Conservation (phyloP, 2,888 invertebrate species). For the Eristalis arbustorum region DNA sequence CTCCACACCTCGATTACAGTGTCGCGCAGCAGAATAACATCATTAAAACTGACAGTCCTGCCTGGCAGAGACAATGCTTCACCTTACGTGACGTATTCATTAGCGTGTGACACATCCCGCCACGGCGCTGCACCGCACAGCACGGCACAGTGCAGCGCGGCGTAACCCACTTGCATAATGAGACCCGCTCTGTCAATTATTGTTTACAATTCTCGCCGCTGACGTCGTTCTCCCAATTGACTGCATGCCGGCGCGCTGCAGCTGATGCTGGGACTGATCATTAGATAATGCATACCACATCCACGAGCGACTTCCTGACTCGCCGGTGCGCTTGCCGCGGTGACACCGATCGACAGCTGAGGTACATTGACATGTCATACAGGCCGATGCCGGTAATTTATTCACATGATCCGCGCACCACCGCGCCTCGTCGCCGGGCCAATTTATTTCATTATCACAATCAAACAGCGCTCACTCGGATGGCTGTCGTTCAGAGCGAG, state of each 20-base stretch:
- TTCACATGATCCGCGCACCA: conserved; percentile 28
- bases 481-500: conserved; percentile 51
- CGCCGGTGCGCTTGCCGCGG: conserved; percentile 17
- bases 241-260: conserved; percentile 11
- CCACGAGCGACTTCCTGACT: conserved; percentile 51
- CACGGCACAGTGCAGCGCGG: neutral
- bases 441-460: conserved; percentile 68
- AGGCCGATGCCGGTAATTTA: conserved; percentile 62
- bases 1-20: conserved; percentile 56
- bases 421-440: conserved; percentile 21
- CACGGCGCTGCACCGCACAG: neutral
- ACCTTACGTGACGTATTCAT: conserved; percentile 63
- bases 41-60: conserved; percentile 67
- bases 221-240: conserved; percentile 1
- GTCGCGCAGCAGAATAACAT: conserved; percentile 62
- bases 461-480: conserved; percentile 26
- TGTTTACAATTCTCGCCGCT: conserved; percentile 51
- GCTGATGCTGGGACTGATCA: conserved; percentile 45
- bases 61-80: conserved; percentile 43
- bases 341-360: conserved; percentile 63
- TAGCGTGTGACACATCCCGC: conserved; percentile 63
- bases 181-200: conserved; percentile 57
- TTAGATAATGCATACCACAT: conserved; percentile 51
- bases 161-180: conserved; percentile 68
- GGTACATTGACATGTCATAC: conserved; percentile 67